phyloP scores from a whole-genome alignment of 2,888 invertebrate species.

The Ichneumoninae sp. region DNA sequence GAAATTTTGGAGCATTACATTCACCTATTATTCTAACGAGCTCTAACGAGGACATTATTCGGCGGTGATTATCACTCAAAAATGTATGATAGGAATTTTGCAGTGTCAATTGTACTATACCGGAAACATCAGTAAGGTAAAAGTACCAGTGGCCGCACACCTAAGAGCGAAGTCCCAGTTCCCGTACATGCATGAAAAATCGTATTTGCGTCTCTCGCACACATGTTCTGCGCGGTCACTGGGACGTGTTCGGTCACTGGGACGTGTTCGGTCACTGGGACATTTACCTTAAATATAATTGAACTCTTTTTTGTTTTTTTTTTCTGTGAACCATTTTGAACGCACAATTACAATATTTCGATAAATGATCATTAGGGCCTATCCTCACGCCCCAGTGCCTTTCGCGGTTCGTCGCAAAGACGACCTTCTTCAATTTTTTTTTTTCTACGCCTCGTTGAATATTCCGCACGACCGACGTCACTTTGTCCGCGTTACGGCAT shows the following conservation, averaged over 20 bases:
- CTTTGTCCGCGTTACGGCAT: slow-evolving; percentile 19
- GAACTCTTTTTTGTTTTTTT: slow-evolving; percentile 9
- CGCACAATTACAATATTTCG: not conserved
- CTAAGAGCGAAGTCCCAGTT: no score
- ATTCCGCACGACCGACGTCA: slow-evolving; percentile 45
- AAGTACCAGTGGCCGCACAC: no score
- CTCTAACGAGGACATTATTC: no score
- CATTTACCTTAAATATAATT: no score
- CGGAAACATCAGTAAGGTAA: not conserved
- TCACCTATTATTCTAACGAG: no score
- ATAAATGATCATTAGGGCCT: not conserved
- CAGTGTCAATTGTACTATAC: not conserved
- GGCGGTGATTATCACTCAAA: not conserved
- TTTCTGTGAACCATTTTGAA: not conserved
- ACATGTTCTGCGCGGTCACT: no score
- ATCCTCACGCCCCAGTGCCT: not conserved
- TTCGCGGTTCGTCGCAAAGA: not conserved
- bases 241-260: no score
- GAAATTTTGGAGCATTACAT: not conserved
- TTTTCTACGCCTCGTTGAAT: slow-evolving; percentile 42
- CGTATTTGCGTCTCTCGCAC: no score
- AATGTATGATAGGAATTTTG: not conserved
- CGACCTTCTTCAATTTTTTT: slow-evolving; percentile 40
- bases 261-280: no score
- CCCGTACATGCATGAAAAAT: no score